These are phyloP conservation scores for Ectobius pallidus DNA, from an alignment of 2,888 invertebrate genomes.

Conservation along the genomic window DNA sequence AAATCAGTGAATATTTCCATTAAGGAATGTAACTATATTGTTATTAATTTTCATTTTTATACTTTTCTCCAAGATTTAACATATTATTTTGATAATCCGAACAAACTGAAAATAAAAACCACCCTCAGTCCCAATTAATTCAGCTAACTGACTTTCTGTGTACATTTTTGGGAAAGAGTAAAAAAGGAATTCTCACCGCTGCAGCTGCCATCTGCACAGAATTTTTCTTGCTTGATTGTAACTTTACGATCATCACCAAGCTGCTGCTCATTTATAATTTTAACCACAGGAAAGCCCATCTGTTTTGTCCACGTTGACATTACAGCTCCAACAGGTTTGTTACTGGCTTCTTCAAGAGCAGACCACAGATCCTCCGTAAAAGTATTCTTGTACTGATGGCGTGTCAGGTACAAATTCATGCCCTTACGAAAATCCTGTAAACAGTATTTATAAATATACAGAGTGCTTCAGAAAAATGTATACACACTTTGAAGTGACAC, in stretches of 20 bases:
- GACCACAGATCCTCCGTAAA: slow-evolving; percentile 94
- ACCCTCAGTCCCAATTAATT: too few relatives aligned
- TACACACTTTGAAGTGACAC: too few relatives aligned
- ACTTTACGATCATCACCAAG: slow-evolving; percentile 69
- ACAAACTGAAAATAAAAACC: neutral
- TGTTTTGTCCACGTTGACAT: slow-evolving; percentile 98
- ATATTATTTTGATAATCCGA: too few relatives aligned
- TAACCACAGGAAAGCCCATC: slow-evolving; percentile 91
- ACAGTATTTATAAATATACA: too few relatives aligned
- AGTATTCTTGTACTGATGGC: slow-evolving; percentile 89
- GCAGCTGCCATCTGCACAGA: slow-evolving; percentile 79
- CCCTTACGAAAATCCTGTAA: slow-evolving; percentile 83
- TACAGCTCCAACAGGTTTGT: slow-evolving; percentile 86
- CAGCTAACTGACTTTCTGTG: too few relatives aligned
- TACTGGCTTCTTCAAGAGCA: slow-evolving; percentile 84
- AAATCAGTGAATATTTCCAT: too few relatives aligned
- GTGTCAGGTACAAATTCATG: slow-evolving; percentile 86
- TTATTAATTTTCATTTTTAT: too few relatives aligned
- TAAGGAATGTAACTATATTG: too few relatives aligned
- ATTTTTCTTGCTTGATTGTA: slow-evolving; percentile 81
- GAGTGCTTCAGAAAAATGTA: too few relatives aligned
- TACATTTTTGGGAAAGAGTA: too few relatives aligned
- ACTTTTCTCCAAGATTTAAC: too few relatives aligned
- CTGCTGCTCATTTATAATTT: slow-evolving; percentile 58
- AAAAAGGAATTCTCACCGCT: slow-evolving; percentile 39